A percentile compares a stretch with the other conserved stretches of the same genome.
Evolutionary conservation across 2,113 vertebrate genomes (phyloP).

Genomic region (Vulpes vulpes): DNA sequence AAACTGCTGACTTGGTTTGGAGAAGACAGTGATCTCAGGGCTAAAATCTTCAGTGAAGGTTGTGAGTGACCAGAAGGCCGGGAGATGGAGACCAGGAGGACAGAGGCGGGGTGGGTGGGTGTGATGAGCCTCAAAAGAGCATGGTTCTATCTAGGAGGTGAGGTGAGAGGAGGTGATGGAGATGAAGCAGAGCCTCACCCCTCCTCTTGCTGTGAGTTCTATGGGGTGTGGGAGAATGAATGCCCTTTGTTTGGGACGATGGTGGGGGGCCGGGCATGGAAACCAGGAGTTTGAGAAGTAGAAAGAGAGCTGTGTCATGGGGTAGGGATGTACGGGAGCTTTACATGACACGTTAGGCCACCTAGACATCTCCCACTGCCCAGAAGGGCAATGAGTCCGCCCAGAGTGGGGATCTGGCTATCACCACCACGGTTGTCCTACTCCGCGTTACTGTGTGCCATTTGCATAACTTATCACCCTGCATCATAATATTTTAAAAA

Average conservation of each 20-base stretch:
- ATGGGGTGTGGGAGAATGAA: not conserved
- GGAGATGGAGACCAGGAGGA: not conserved
- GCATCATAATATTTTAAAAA: constrained; percentile 1
- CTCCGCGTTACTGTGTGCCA: not conserved
- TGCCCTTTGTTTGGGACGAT: not conserved
- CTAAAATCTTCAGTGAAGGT: not conserved
- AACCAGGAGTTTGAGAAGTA: not conserved
- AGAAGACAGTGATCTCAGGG: not conserved
- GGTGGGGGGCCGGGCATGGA: accelerated
- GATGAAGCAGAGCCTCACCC: not conserved
- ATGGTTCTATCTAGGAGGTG: not conserved
- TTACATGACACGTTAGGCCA: not conserved
- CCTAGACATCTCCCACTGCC: not conserved
- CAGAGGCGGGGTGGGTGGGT: not conserved
- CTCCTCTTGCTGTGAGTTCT: not conserved
- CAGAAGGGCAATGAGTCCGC: not conserved
- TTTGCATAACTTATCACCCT: not conserved
- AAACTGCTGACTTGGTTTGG: not conserved
- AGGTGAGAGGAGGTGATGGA: not conserved
- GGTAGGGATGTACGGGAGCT: not conserved
- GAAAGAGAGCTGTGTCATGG: not conserved
- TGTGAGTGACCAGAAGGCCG: not conserved
- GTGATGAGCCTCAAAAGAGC: not conserved
- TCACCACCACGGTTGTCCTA: not conserved
- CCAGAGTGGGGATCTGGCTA: not conserved